These are phyloP conservation scores for Nowickia ferox DNA, from an alignment of 2,888 invertebrate genomes.

Conservation along the genomic window DNA sequence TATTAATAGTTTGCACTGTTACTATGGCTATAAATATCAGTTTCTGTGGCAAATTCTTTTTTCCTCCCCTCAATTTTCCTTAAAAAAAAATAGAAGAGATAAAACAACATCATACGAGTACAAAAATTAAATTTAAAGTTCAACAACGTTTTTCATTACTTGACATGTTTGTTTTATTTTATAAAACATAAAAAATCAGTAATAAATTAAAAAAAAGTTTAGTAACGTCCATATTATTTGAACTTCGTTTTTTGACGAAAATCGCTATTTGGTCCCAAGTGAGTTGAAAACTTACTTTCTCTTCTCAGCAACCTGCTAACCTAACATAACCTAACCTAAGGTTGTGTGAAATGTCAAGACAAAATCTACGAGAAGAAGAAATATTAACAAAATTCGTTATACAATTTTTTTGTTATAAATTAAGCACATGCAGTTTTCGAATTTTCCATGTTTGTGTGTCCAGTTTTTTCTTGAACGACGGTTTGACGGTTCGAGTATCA, in stretches of 20 bases:
- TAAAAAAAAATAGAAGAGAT: conserved; percentile 7
- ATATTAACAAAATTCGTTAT: too few relatives aligned
- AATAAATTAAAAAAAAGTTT: not conserved
- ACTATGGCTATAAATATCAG: conserved; percentile 56
- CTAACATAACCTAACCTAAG: too few relatives aligned
- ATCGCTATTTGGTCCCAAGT: too few relatives aligned
- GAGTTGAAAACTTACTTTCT: too few relatives aligned
- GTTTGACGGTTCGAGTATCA: not conserved
- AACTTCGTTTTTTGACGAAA: too few relatives aligned
- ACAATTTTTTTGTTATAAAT: too few relatives aligned
- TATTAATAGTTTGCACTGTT: conserved; percentile 50
- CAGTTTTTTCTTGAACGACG: not conserved
- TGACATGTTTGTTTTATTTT: not conserved
- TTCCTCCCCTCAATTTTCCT: conserved; percentile 20
- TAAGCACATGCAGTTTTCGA: too few relatives aligned
- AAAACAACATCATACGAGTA: conserved; percentile 13
- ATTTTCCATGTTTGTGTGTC: not conserved
- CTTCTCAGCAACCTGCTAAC: too few relatives aligned
- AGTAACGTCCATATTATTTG: not conserved
- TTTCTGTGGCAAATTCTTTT: conserved; percentile 64
- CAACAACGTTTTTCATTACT: not conserved
- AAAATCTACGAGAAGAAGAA: too few relatives aligned
- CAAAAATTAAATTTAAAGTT: not conserved
- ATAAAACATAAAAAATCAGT: not conserved
- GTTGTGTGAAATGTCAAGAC: too few relatives aligned